A percentile compares a stretch with the other conserved stretches of the same genome.
phyloP scores from a whole-genome alignment of 2,113 vertebrate genomes.

The Lipophrys pholis region DNA sequence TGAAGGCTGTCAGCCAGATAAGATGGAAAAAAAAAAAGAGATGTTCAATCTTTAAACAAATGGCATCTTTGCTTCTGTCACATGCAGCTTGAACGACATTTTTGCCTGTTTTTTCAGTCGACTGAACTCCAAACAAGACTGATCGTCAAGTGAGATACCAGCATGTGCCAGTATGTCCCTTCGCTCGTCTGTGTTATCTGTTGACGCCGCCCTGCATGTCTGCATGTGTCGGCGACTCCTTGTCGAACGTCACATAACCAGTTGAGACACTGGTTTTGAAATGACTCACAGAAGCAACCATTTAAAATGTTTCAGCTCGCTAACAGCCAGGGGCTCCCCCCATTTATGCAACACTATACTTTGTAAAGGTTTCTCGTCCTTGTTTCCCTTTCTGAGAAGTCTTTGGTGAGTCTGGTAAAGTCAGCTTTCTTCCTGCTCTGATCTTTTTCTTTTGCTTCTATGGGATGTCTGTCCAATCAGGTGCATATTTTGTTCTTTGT shows the following conservation, averaged over 20 bases:
- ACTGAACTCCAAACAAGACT: background rate
- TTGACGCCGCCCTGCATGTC: background rate
- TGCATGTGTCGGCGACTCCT: background rate
- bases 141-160: slow-evolving; percentile 3
- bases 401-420: too few species aligned
- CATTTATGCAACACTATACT: too few species aligned
- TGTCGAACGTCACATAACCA: background rate
- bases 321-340: too few species aligned
- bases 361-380: too few species aligned
- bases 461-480: too few species aligned
- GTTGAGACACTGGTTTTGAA: too few species aligned
- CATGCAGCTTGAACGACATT: background rate
- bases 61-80: background rate
- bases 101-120: background rate
- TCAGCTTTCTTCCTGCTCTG: too few species aligned
- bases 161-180: slow-evolving; percentile 2
- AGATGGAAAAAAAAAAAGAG: background rate
- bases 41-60: background rate
- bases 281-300: too few species aligned
- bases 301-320: too few species aligned
- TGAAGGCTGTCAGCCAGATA: slow-evolving; percentile 19
- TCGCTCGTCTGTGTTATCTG: background rate
- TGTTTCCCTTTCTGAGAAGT: too few species aligned
- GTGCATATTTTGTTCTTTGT: too few species aligned
- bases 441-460: too few species aligned